phyloP scores from a whole-genome alignment of 2,113 vertebrate genomes.

The Synchiropus splendidus region DNA sequence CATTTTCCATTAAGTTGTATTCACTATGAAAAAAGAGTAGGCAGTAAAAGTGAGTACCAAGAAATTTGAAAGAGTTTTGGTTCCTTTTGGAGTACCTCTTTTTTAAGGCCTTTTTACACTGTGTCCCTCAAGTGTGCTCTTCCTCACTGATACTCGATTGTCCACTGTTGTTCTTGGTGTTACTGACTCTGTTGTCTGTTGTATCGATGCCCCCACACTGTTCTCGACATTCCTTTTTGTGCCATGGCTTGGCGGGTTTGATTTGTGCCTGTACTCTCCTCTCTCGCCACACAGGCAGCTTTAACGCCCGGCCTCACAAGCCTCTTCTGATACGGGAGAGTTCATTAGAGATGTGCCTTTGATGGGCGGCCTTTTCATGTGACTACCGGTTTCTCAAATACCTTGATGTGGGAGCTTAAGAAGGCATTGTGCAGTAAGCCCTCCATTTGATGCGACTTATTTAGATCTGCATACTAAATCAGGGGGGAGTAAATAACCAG shows the following conservation, averaged over 20 bases:
- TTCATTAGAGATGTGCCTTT: constrained; percentile 99
- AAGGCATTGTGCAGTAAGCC: constrained; percentile 99
- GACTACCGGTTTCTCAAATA: constrained; percentile 97
- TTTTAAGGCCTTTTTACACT: too few relatives aligned
- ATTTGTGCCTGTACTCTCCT: constrained; percentile 85
- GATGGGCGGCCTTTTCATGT: constrained; percentile 91
- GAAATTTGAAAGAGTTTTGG: too few relatives aligned
- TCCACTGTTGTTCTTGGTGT: too few relatives aligned
- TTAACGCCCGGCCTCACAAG: constrained; percentile 79
- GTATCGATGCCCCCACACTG: constrained; percentile 17
- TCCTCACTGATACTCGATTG: background rate
- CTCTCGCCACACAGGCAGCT: constrained; percentile 78
- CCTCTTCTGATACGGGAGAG: constrained; percentile 89
- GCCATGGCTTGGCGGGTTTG: constrained; percentile 66
- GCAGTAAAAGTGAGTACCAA: too few relatives aligned
- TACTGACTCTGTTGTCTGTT: too few relatives aligned
- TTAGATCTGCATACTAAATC: constrained; percentile 99
- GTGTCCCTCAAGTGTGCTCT: too few relatives aligned
- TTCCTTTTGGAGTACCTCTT: too few relatives aligned
- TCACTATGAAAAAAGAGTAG: too few relatives aligned
- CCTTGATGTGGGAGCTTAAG: constrained; percentile 99
- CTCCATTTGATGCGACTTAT: constrained; percentile 99
- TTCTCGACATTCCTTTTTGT: constrained; percentile 13
- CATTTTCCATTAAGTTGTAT: too few relatives aligned
- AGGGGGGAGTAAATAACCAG: constrained; percentile 99